Conservation (phyloP, 2,113 vertebrate species). For the Sphyrna mokarran region DNA sequence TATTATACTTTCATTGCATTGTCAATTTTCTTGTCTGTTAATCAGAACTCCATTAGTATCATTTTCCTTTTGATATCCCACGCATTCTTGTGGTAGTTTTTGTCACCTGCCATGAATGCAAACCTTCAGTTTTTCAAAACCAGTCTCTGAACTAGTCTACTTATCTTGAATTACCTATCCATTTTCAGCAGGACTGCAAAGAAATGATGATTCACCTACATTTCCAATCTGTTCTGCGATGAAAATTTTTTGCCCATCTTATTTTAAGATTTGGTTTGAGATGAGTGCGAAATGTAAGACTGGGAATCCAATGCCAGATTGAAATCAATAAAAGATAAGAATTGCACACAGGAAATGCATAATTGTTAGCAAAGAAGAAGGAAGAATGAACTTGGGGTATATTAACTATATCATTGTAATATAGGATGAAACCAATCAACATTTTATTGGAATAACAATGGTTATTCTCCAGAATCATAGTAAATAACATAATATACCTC, state of each 20-base stretch:
- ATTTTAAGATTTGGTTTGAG: not conserved
- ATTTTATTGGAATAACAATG: not conserved
- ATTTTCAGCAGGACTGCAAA: not conserved
- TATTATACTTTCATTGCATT: not conserved
- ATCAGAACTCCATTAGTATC: not conserved
- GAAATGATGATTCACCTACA: not conserved
- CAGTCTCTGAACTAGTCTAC: not conserved
- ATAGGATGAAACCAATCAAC: not conserved
- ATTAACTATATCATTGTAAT: slow-evolving; percentile 12
- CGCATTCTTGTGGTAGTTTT: not conserved
- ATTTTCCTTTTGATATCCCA: not conserved
- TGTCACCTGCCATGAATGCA: not conserved
- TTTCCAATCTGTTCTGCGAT: slow-evolving; percentile 1
- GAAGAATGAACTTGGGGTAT: not conserved
- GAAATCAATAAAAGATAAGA: not conserved
- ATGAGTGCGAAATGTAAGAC: not conserved
- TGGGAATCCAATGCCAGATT: not conserved
- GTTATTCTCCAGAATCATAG: not conserved
- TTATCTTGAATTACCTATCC: not conserved
- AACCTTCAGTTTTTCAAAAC: slow-evolving; percentile 14
- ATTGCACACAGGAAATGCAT: not conserved
- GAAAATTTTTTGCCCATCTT: not conserved
- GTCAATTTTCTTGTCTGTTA: not conserved
- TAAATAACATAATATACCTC: slow-evolving; percentile 3
- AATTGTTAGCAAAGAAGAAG: not conserved